Percentiles rank a stretch among this genome's conserved stretches.
Evolutionary conservation across 1,140 invertebrate species (phyloP).

Genomic region (Pogonomyrmex californicus): DNA sequence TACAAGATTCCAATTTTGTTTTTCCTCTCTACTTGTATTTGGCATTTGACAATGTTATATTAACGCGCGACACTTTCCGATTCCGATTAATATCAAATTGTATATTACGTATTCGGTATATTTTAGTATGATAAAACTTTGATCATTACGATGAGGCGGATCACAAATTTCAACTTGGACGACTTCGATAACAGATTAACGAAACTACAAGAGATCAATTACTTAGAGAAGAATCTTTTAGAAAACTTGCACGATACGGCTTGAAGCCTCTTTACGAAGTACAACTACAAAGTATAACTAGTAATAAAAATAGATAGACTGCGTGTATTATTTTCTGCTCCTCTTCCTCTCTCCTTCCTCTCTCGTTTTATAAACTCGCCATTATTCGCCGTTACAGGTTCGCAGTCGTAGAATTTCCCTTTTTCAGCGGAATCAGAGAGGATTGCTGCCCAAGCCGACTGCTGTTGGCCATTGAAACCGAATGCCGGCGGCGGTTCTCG

Average conservation of each 20-base stretch:
- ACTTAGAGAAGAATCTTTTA: not conserved
- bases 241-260: not conserved
- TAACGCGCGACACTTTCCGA: too few species aligned
- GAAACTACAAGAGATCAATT: not conserved
- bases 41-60: too few species aligned
- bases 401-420: constrained; percentile 44
- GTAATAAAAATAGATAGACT: constrained; percentile 49
- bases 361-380: constrained; percentile 44
- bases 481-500: constrained; percentile 52
- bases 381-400: constrained; percentile 44
- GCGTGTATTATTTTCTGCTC: constrained; percentile 1
- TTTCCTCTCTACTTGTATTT: not conserved
- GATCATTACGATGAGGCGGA: not conserved
- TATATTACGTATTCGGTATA: not conserved
- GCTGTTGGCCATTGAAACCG: constrained; percentile 65
- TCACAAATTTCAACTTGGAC: not conserved
- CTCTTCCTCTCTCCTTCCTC: not conserved
- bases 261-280: constrained; percentile 13
- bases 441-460: constrained; percentile 51
- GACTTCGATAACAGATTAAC: not conserved
- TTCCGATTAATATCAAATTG: too few species aligned
- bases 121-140: not conserved
- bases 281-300: not conserved
- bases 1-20: not conserved
- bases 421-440: constrained; percentile 49